phyloP scores from a whole-genome alignment of 1,140 invertebrate genomes.

The Teleogryllus occipitalis region DNA sequence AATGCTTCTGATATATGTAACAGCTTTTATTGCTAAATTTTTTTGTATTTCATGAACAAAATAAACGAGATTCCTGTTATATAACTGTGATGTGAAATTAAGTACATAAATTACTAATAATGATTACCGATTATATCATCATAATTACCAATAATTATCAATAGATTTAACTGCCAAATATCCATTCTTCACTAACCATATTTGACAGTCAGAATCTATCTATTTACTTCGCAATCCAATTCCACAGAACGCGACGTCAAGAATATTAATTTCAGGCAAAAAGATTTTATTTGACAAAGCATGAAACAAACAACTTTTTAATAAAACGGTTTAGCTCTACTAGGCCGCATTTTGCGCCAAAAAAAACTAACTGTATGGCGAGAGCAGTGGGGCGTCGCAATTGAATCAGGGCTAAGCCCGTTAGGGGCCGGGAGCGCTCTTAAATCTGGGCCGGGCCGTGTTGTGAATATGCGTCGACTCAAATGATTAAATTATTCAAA shows the following conservation, averaged over 20 bases:
- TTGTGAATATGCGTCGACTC: not conserved
- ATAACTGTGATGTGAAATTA: too few relatives aligned
- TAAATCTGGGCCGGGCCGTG: not conserved
- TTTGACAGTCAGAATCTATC: too few relatives aligned
- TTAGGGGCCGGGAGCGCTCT: not conserved
- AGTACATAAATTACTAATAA: too few relatives aligned
- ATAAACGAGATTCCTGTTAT: too few relatives aligned
- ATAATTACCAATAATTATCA: too few relatives aligned
- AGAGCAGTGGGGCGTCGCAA: not conserved
- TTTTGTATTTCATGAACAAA: too few relatives aligned
- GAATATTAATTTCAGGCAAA: not conserved
- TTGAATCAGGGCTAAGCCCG: not conserved
- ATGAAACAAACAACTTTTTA: not conserved
- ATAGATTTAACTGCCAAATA: too few relatives aligned
- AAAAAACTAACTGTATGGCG: not conserved
- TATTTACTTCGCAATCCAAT: too few relatives aligned
- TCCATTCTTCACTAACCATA: too few relatives aligned
- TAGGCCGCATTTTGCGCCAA: not conserved
- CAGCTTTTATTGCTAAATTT: too few relatives aligned
- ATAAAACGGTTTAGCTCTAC: not conserved
- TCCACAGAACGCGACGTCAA: not conserved
- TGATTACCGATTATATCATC: too few relatives aligned
- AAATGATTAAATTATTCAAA: constrained; percentile 6
- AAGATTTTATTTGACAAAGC: not conserved
- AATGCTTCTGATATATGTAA: too few relatives aligned